Evolutionary conservation across 1,140 invertebrate species (phyloP).

Genomic region (Apis dorsata): DNA sequence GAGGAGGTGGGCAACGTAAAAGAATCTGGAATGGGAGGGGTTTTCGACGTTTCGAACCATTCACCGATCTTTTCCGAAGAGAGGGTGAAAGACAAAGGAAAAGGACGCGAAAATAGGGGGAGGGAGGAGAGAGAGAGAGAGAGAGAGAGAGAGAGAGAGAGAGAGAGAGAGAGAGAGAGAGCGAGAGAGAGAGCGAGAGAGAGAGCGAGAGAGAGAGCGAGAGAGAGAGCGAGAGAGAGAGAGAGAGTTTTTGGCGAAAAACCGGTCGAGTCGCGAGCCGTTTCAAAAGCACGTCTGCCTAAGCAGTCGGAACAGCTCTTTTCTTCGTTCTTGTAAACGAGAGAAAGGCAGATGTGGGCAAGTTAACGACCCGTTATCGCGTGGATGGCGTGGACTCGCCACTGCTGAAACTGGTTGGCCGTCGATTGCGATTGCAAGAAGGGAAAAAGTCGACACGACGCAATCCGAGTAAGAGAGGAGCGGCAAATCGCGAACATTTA

Average conservation of each 20-base stretch:
- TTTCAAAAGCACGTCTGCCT: conserved; percentile 39
- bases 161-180: background rate
- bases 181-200: background rate
- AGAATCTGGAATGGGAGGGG: background rate
- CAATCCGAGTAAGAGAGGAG: background rate
- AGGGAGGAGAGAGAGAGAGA: background rate
- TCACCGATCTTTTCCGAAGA: background rate
- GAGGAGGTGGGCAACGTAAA: background rate
- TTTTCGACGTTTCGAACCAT: background rate
- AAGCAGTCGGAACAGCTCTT: conserved; percentile 40
- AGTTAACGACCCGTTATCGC: conserved; percentile 77
- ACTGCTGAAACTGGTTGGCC: conserved; percentile 68
- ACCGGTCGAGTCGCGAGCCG: conserved; percentile 24
- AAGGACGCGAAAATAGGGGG: background rate
- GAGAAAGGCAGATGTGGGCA: conserved; percentile 74
- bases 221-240: too few species aligned
- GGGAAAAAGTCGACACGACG: conserved; percentile 18
- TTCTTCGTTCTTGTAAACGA: conserved; percentile 54
- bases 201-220: too few species aligned
- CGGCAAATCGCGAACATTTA: conserved; percentile 23
- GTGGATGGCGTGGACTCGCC: conserved; percentile 62
- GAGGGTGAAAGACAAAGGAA: background rate
- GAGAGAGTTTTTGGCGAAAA: conserved; percentile 22
- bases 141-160: background rate
- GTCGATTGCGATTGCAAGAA: conserved; percentile 55